phyloP scores from a whole-genome alignment of 2,797 vertebrate species.

The Malacoraja senta region DNA sequence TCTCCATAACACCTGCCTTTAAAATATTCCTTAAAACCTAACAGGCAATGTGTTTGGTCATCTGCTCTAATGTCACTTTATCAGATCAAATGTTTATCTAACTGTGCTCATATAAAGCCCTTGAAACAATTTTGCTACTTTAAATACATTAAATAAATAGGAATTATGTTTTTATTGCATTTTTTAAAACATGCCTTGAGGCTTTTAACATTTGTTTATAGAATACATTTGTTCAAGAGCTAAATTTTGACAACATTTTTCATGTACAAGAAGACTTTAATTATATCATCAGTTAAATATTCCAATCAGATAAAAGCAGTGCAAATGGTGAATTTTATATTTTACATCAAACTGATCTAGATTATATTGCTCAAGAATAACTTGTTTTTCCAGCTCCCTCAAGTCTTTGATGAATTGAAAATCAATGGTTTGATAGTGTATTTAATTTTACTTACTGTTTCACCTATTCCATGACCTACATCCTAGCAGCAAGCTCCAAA shows the following conservation, averaged over 20 bases:
- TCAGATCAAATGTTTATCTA: too few relatives aligned
- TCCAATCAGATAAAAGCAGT: not conserved
- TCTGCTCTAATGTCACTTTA: too few relatives aligned
- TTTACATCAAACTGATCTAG: not conserved
- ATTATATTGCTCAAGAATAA: not conserved
- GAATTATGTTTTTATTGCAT: too few relatives aligned
- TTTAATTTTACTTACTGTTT: conserved; percentile 33
- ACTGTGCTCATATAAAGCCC: too few relatives aligned
- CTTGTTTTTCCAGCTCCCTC: not conserved
- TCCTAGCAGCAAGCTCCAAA: conserved; percentile 7
- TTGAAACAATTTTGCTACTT: too few relatives aligned
- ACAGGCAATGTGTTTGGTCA: too few relatives aligned
- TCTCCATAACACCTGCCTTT: too few relatives aligned
- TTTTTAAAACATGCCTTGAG: too few relatives aligned
- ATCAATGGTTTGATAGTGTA: not conserved
- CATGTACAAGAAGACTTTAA: not conserved
- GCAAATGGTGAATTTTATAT: not conserved
- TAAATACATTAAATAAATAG: too few relatives aligned
- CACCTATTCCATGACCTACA: conserved; percentile 33
- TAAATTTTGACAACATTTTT: not conserved
- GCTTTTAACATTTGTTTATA: too few relatives aligned
- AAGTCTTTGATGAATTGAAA: not conserved
- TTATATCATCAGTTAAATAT: not conserved
- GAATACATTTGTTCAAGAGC: not conserved
- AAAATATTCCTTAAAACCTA: too few relatives aligned